phyloP scores from a whole-genome alignment of 2,797 vertebrate species.

The Vultur gryphus region DNA sequence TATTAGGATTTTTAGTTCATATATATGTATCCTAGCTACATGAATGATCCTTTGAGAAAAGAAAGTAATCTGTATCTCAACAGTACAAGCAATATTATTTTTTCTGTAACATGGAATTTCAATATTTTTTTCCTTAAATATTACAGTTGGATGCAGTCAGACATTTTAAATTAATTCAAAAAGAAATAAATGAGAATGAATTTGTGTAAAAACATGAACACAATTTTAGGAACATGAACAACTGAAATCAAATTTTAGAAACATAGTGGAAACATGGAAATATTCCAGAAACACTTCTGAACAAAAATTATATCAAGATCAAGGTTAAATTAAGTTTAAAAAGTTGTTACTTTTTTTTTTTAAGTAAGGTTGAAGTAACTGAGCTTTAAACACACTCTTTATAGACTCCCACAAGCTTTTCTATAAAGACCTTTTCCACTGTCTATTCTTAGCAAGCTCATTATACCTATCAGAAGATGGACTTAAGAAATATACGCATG shows the following conservation, averaged over 20 bases:
- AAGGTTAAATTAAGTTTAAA: neutral
- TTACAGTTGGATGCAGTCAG: neutral
- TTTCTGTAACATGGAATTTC: neutral
- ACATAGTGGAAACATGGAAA: neutral
- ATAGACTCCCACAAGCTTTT: neutral
- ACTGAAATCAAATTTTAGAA: neutral
- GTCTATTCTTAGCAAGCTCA: neutral
- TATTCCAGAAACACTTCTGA: neutral
- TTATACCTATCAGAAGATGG: neutral
- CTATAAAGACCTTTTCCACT: neutral
- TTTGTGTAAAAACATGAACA: neutral
- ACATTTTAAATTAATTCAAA: neutral
- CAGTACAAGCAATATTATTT: neutral
- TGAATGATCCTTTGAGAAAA: neutral
- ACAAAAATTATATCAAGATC: neutral
- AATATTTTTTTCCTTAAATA: neutral
- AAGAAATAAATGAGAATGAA: neutral
- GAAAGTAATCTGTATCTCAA: neutral
- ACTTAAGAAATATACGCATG: neutral
- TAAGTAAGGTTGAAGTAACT: neutral
- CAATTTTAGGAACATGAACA: neutral
- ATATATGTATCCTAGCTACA: neutral
- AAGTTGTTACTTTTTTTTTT: neutral
- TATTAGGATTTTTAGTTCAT: neutral
- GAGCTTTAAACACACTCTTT: neutral